phyloP scores from a whole-genome alignment of 2,888 invertebrate species.

The Tyria jacobaeae region DNA sequence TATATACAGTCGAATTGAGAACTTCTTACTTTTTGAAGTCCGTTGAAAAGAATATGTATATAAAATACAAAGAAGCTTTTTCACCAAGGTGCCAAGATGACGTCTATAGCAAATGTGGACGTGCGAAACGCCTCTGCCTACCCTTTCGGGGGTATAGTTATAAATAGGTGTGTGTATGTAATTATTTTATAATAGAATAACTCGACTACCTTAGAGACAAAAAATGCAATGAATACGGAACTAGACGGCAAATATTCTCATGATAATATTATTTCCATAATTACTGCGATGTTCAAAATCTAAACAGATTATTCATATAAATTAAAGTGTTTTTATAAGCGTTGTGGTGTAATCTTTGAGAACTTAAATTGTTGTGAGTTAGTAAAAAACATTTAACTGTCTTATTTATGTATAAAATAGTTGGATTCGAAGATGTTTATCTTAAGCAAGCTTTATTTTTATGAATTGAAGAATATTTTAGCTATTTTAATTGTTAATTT shows the following conservation, averaged over 20 bases:
- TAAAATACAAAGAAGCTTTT: too few species aligned
- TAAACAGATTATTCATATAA: conserved; percentile 30
- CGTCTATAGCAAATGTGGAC: too few species aligned
- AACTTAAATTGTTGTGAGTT: conserved; percentile 29
- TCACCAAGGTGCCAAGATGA: too few species aligned
- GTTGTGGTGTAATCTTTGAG: conserved; percentile 26
- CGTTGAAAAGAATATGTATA: too few species aligned
- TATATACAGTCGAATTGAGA: too few species aligned
- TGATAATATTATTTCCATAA: conserved; percentile 28
- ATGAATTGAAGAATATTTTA: background rate
- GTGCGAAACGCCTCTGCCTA: too few species aligned
- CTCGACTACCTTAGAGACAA: conserved; percentile 14
- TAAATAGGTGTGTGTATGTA: too few species aligned
- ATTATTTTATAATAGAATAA: background rate
- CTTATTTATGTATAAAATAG: background rate
- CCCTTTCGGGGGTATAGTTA: too few species aligned
- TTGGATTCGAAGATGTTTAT: background rate
- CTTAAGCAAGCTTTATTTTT: background rate
- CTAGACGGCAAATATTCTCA: conserved; percentile 22
- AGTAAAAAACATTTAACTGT: background rate
- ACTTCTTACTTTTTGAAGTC: too few species aligned
- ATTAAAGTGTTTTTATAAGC: conserved; percentile 17
- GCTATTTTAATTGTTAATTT: background rate
- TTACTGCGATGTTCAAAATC: conserved; percentile 21
- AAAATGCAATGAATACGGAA: conserved; percentile 36